Percentiles rank a stretch among this genome's conserved stretches.
Evolutionary conservation across 2,797 vertebrate genomes (phyloP).

Genomic region (Apodemus agrarius): DNA sequence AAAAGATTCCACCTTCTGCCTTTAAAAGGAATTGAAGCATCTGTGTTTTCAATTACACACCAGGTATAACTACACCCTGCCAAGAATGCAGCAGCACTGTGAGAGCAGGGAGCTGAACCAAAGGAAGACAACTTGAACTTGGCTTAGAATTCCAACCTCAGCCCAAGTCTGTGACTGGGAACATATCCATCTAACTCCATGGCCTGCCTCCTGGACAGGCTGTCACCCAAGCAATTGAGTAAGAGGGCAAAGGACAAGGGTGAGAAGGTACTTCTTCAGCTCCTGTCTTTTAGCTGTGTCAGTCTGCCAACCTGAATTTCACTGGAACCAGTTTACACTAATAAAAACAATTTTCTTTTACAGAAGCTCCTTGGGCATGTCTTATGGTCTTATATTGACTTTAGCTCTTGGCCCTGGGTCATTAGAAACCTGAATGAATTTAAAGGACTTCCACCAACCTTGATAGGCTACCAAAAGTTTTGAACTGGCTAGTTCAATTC

Average conservation of each 20-base stretch:
- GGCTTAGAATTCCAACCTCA: conserved; percentile 5
- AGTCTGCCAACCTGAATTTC: conserved; percentile 35
- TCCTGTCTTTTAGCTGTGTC: conserved; percentile 28
- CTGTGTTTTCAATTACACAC: conserved; percentile 8
- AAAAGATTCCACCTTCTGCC: background rate
- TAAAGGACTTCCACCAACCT: conserved; percentile 23
- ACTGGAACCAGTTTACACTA: conserved; percentile 38
- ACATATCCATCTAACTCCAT: conserved; percentile 1
- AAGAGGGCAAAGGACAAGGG: conserved; percentile 8
- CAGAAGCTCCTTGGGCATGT: conserved; percentile 38
- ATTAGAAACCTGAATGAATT: conserved; percentile 47
- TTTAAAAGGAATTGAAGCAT: background rate
- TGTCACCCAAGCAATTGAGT: conserved; percentile 27
- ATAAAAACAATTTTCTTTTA: conserved; percentile 61
- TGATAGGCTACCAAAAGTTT: conserved; percentile 39
- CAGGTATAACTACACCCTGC: background rate
- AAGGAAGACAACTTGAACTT: background rate
- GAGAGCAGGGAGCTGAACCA: background rate
- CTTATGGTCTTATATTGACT: conserved; percentile 56
- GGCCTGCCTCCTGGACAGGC: conserved; percentile 26
- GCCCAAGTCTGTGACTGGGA: background rate
- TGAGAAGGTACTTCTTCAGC: conserved; percentile 17
- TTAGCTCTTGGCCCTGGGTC: background rate
- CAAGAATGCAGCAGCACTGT: background rate
- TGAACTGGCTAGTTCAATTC: conserved; percentile 52